Percentiles rank a stretch among this genome's conserved stretches.
phyloP scores from a whole-genome alignment of 1,140 invertebrate species.

The Drosophila persimilis region DNA sequence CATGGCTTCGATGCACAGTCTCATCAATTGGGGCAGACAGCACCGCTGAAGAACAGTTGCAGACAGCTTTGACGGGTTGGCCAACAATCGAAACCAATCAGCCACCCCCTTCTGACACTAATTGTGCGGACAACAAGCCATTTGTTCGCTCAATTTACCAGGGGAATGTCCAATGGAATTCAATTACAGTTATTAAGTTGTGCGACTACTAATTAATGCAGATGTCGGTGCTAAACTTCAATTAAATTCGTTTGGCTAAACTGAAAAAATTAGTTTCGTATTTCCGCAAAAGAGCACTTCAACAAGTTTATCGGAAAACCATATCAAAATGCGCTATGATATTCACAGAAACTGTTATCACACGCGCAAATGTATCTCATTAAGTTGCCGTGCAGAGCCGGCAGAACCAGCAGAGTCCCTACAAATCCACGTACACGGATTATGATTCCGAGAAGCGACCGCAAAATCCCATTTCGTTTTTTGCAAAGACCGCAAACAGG shows the following conservation, averaged over 20 bases:
- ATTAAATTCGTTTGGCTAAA: conserved; percentile 9
- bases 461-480: conserved; percentile 41
- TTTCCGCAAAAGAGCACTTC: conserved; percentile 21
- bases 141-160: conserved; percentile 15
- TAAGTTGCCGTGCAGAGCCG: not conserved
- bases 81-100: conserved; percentile 24
- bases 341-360: conserved; percentile 9
- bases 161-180: not conserved
- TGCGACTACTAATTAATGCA: conserved; percentile 6
- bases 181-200: not conserved
- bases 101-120: not conserved
- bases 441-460: conserved; percentile 33
- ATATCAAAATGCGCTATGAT: conserved; percentile 15
- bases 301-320: not conserved
- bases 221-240: conserved; percentile 1
- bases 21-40: not conserved
- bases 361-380: not conserved
- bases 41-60: too few species aligned
- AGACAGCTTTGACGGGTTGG: not conserved
- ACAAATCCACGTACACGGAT: conserved; percentile 18
- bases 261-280: conserved; percentile 25
- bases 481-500: conserved; percentile 10
- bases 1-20: conserved; percentile 1
- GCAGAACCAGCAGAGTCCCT: not conserved
- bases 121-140: not conserved